phyloP scores from a whole-genome alignment of 2,888 invertebrate genomes.

The Limenitis arthemis region DNA sequence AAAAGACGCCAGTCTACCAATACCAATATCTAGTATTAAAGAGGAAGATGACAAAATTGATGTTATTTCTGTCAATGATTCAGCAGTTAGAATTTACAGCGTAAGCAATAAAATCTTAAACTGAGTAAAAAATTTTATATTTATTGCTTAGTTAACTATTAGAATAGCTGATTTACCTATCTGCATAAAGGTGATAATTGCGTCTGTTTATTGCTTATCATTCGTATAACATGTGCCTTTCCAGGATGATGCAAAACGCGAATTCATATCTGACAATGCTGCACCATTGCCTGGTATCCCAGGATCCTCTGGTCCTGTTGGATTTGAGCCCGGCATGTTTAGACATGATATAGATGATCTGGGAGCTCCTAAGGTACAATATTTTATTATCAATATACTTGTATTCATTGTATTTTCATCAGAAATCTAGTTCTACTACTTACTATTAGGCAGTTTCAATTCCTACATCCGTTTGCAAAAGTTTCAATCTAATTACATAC shows the following conservation, averaged over 20 bases:
- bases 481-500: no score
- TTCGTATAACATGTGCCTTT: not conserved
- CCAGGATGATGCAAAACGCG: slow-evolving; percentile 73
- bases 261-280: slow-evolving; percentile 84
- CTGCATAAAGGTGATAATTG: no score
- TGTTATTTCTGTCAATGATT: slow-evolving; percentile 40
- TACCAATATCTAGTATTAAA: slow-evolving; percentile 56
- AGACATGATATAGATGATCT: slow-evolving; percentile 72
- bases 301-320: slow-evolving; percentile 79
- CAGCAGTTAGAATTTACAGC: slow-evolving; percentile 44
- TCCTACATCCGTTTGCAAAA: no score
- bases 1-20: slow-evolving; percentile 36
- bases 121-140: no score
- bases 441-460: no score
- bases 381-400: not conserved
- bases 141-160: no score
- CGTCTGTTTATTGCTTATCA: no score
- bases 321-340: slow-evolving; percentile 91
- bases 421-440: no score
- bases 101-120: slow-evolving; percentile 34
- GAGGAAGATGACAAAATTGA: slow-evolving; percentile 56
- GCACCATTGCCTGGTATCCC: slow-evolving; percentile 82
- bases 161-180: no score
- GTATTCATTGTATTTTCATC: no score
- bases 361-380: slow-evolving; percentile 53